These are phyloP conservation scores for Chionomys nivalis DNA, from an alignment of 2,113 vertebrate species.

Conservation along the genomic window DNA sequence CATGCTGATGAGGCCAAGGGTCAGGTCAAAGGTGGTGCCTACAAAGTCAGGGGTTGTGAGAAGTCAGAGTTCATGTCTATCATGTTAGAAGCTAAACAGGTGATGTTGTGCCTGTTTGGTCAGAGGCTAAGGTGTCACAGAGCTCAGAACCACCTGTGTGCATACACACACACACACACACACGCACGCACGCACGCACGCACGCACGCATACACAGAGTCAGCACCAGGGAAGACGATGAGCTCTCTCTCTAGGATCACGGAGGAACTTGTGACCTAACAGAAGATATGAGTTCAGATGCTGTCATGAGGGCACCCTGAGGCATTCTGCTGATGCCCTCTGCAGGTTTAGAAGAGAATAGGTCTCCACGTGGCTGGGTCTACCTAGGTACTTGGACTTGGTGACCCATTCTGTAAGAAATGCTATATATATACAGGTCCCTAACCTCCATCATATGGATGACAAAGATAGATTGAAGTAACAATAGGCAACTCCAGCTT, in stretches of 20 bases:
- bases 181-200: not conserved
- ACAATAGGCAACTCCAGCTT: not conserved
- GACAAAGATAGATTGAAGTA: not conserved
- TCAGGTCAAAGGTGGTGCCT: not conserved
- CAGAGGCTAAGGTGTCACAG: not conserved
- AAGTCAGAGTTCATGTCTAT: not conserved
- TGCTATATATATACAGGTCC: not conserved
- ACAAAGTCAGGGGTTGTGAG: not conserved
- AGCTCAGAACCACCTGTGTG: not conserved
- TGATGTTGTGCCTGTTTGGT: not conserved
- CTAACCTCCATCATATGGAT: not conserved
- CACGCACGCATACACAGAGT: not conserved
- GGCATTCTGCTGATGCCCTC: too few species aligned
- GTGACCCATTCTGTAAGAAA: not conserved
- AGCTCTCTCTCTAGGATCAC: conserved; percentile 90
- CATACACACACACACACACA: not conserved
- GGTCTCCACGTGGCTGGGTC: not conserved
- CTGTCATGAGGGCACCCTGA: rapidly evolving
- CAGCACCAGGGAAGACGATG: conserved; percentile 84
- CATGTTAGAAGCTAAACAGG: not conserved
- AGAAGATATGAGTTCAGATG: not conserved
- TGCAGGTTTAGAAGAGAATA: not conserved
- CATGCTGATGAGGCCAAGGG: not conserved
- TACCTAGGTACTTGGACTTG: not conserved
- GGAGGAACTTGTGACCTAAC: conserved; percentile 91